Percentiles rank a stretch among this genome's conserved stretches.
These are phyloP conservation scores for Rhyacophila evoluta DNA, from an alignment of 2,888 invertebrate genomes.

Conservation along the genomic window DNA sequence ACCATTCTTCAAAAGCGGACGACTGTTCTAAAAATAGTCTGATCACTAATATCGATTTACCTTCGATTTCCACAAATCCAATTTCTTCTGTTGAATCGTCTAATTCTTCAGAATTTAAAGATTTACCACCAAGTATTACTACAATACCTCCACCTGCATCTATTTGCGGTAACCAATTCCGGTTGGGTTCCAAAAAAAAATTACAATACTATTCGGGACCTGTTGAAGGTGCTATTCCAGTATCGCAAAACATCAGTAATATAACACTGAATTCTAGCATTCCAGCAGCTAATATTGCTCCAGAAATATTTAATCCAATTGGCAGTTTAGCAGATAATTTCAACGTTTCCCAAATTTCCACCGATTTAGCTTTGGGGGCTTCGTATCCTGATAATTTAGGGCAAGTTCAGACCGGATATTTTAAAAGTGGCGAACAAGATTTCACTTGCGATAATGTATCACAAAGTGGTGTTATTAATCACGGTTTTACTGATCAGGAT, in stretches of 20 bases:
- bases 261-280: background rate
- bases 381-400: conserved; percentile 40
- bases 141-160: background rate
- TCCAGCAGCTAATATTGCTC: background rate
- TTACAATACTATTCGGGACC: conserved; percentile 68
- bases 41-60: background rate
- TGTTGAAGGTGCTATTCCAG: conserved; percentile 61
- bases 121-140: background rate
- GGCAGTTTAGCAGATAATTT: background rate
- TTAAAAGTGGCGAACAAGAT: background rate
- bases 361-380: background rate
- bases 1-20: background rate
- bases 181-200: conserved; percentile 59
- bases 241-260: background rate
- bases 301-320: background rate
- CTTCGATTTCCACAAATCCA: background rate
- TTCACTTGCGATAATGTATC: background rate
- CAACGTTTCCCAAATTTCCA: background rate
- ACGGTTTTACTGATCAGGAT: background rate
- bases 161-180: conserved; percentile 40
- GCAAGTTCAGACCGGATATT: conserved; percentile 27
- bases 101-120: background rate
- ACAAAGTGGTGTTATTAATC: background rate
- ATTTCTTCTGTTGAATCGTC: background rate
- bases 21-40: no score